Evolutionary conservation across 2,113 vertebrate genomes (phyloP).

Genomic region (Phoenicopterus ruber): DNA sequence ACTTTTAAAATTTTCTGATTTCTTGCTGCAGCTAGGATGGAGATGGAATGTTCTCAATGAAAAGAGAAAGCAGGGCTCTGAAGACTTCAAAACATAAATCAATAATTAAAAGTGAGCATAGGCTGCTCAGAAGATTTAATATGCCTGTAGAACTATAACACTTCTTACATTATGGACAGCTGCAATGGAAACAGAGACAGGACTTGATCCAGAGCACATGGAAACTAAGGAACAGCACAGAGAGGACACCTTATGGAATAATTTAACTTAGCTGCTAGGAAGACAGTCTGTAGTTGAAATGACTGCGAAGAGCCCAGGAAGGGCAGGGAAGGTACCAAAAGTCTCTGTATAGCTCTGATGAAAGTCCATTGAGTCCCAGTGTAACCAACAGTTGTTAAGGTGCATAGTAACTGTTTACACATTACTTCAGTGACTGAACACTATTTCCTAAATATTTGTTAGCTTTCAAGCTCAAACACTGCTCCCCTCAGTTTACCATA

Average conservation of each 20-base stretch:
- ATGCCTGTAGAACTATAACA: rapidly evolving
- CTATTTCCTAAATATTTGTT: background rate
- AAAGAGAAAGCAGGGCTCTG: background rate
- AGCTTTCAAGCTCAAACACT: background rate
- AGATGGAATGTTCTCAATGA: background rate
- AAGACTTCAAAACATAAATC: background rate
- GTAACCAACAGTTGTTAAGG: background rate
- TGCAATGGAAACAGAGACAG: background rate
- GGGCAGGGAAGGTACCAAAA: background rate
- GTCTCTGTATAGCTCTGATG: background rate
- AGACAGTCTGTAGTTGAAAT: background rate
- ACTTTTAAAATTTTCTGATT: background rate
- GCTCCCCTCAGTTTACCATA: no score
- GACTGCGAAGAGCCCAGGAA: background rate
- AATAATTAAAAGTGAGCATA: background rate
- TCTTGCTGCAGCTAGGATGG: background rate
- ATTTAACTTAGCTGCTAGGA: background rate
- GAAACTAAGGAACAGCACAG: background rate
- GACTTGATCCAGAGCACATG: background rate
- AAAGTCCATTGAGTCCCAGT: background rate
- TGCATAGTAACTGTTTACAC: background rate
- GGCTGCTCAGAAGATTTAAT: background rate
- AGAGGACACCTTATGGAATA: background rate
- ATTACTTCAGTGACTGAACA: background rate
- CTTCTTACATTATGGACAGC: background rate